Conservation (phyloP, 37 sponge, comb jelly and placozoan genomes). For the Tethya wilhelma region DNA sequence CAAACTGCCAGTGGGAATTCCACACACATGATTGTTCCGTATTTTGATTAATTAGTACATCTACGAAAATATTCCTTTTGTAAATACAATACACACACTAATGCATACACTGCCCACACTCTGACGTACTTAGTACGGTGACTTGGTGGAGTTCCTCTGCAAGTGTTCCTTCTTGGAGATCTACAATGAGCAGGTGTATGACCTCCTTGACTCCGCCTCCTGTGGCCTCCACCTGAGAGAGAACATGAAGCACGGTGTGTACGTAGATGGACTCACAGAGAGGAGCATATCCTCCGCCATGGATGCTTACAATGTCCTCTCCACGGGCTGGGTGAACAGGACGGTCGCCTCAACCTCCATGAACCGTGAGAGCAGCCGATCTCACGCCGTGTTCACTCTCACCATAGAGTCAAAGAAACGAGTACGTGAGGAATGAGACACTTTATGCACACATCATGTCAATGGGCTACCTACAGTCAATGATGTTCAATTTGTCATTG, state of each 20-base stretch:
- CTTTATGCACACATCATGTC: neutral
- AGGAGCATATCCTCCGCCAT: slow-evolving; percentile 60
- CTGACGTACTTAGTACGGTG: slow-evolving; percentile 63
- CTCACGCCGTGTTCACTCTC: slow-evolving; percentile 90
- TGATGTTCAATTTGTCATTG: neutral
- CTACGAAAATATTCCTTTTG: neutral
- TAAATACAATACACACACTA: neutral
- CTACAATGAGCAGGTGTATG: slow-evolving; percentile 91
- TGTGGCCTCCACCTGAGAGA: slow-evolving; percentile 74
- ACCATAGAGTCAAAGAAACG: slow-evolving; percentile 84
- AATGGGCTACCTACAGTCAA: no score
- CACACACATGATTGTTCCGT: neutral
- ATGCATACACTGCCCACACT: neutral
- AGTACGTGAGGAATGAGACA: slow-evolving; percentile 26
- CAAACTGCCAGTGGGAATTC: neutral
- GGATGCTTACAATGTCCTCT: slow-evolving; percentile 84
- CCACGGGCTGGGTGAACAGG: slow-evolving; percentile 75
- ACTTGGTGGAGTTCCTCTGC: slow-evolving; percentile 84
- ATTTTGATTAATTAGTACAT: neutral
- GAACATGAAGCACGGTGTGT: slow-evolving; percentile 86
- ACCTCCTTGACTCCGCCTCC: slow-evolving; percentile 78
- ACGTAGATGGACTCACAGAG: slow-evolving; percentile 84
- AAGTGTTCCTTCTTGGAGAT: slow-evolving; percentile 91
- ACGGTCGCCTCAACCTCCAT: slow-evolving; percentile 88
- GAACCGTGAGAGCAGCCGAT: slow-evolving; percentile 92